Evolutionary conservation across 2,113 vertebrate genomes (phyloP), one percentile per base, ranked within the genome.

Genomic region (Clarias macrocephalus): DNA sequence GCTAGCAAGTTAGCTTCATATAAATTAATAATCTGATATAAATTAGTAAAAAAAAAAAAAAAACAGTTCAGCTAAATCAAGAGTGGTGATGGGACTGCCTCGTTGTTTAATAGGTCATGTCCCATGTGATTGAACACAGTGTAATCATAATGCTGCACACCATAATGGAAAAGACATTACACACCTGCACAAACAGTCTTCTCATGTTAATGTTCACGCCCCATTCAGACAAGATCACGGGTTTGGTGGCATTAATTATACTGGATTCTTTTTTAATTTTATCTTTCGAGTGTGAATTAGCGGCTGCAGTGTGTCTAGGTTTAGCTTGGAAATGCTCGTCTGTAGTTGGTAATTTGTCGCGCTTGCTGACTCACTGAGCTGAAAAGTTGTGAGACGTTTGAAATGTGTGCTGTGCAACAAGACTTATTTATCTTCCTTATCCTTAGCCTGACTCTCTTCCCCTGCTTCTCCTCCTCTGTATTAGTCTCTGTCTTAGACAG

Each of bases 321-420:
- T 87, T 68, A 83, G 72, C 79, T 70, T 28, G 23, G 15, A 76
- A 77, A 63, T 62, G 30, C 82, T 83, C 18, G 0, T 21, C 66
- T 62, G 48, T 66, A 66, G 81, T 54, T 77, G 70, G 77, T 88
- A 21, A 88, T 83, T 86, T 88, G 56, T 83, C 66, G 75, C 19
- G 37, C 52, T 75, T 88, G 86, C 86, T 90, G 89, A 90, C 86
- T 84, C 86, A 86, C 65, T 77, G 62, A 54, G 75, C 82, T 77
- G 75, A 19, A 83, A 83, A 85, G 84, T 83, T 73, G 66, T 42
- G 13, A 84, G 33, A 66, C 62, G 75, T 42, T 66, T n/a, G 28
- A 68, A 33, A 65, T 25, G 66, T 52, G 75, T 84, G 56, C 63
- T 84, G 48, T 33, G 25, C 82, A 62, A 42, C 25, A 60, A 59